phyloP scores from a whole-genome alignment of 37 sponge, comb jelly and placozoan species.

The Cliona cf. orientalis region DNA sequence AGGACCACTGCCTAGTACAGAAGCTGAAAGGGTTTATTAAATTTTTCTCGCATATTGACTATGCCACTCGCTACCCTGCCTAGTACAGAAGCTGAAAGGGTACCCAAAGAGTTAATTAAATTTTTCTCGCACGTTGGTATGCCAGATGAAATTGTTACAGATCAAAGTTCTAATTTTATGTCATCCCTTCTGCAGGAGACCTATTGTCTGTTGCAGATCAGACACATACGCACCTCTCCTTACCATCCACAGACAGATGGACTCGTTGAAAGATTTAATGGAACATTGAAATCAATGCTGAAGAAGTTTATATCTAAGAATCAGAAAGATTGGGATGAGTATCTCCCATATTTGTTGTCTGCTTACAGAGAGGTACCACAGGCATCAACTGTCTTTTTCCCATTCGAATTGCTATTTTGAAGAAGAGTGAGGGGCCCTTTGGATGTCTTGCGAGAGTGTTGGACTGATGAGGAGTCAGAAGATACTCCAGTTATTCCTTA shows the following conservation, averaged over 20 bases:
- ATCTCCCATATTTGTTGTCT: slow-evolving; percentile 48
- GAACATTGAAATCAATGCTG: too few relatives aligned
- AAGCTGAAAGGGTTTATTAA: too few relatives aligned
- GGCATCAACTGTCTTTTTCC: slow-evolving; percentile 24
- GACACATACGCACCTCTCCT: too few relatives aligned
- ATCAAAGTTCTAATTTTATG: too few relatives aligned
- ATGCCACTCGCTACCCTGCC: slow-evolving; percentile 48
- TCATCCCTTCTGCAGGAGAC: too few relatives aligned
- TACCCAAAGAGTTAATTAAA: slow-evolving; percentile 18
- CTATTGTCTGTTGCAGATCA: too few relatives aligned
- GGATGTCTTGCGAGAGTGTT: slow-evolving; percentile 39
- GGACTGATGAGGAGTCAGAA: background rate
- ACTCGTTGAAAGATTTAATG: too few relatives aligned
- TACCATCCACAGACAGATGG: too few relatives aligned
- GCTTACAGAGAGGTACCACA: slow-evolving; percentile 61
- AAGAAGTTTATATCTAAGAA: too few relatives aligned
- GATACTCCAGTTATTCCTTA: background rate
- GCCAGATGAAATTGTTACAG: too few relatives aligned
- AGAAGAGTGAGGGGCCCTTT: slow-evolving; percentile 53
- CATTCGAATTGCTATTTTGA: slow-evolving; percentile 58
- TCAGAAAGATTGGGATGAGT: slow-evolving; percentile 54
- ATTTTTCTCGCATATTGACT: slow-evolving; percentile 35
- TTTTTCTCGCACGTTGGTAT: too few relatives aligned
- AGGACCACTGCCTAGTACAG: slow-evolving; percentile 15
- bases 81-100: slow-evolving; percentile 16